Percentiles rank a stretch among this genome's conserved stretches.
Evolutionary conservation across 2,888 invertebrate species (phyloP).

Genomic region (Coleophora flavipennella): DNA sequence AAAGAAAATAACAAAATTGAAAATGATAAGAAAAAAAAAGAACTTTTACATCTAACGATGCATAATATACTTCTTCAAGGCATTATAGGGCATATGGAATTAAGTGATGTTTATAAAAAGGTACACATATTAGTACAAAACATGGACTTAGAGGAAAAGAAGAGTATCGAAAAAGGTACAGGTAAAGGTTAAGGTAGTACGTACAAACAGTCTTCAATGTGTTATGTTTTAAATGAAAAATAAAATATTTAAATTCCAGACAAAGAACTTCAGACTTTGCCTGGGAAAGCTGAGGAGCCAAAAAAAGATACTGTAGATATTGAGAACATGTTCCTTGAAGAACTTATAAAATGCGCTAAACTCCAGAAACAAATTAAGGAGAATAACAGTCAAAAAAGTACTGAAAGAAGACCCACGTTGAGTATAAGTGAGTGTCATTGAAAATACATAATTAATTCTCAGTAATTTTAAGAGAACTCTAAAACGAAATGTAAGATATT

Average conservation of each 20-base stretch:
- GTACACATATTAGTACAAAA: conserved; percentile 22
- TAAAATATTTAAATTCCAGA: too few relatives aligned
- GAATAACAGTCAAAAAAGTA: neutral
- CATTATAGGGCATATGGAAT: conserved; percentile 39
- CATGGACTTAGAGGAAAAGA: conserved; percentile 12
- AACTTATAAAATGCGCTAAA: conserved; percentile 31
- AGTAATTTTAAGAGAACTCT: too few relatives aligned
- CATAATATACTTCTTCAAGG: conserved; percentile 46
- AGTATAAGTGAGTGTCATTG: neutral
- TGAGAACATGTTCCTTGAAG: conserved; percentile 29
- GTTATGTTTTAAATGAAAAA: too few relatives aligned
- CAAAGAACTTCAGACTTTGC: too few relatives aligned
- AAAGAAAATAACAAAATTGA: conserved; percentile 2
- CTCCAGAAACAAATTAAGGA: conserved; percentile 21
- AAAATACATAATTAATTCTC: too few relatives aligned
- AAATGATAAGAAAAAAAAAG: conserved; percentile 16
- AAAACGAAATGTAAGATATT: too few relatives aligned
- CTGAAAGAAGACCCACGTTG: neutral
- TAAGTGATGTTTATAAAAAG: conserved; percentile 34
- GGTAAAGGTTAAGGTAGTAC: too few relatives aligned
- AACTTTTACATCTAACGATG: conserved; percentile 40
- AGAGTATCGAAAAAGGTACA: neutral
- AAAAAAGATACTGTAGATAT: conserved; percentile 8
- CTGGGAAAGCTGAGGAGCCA: conserved; percentile 4
- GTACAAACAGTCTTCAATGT: too few relatives aligned